Conservation (phyloP, 2,797 vertebrate species). For the Pangasius sanitwongsei region DNA sequence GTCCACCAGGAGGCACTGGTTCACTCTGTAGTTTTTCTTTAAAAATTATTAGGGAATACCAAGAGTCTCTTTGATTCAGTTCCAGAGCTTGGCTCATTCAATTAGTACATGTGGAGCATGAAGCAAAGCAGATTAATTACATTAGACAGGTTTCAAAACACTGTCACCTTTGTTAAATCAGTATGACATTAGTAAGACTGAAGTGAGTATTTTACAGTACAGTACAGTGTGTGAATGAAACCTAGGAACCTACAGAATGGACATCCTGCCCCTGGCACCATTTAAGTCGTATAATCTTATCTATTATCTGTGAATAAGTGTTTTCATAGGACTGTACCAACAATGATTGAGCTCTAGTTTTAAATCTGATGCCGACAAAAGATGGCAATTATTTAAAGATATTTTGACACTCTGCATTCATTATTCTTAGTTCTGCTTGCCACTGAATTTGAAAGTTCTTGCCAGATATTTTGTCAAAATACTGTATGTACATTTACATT, state of each 20-base stretch:
- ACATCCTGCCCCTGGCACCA: neutral
- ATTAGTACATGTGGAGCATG: conserved; percentile 57
- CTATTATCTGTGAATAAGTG: neutral
- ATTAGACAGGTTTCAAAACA: conserved; percentile 14
- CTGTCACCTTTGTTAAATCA: conserved; percentile 15
- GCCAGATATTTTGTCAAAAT: neutral
- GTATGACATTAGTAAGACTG: conserved; percentile 57
- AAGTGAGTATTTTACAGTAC: conserved; percentile 11
- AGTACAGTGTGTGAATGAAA: conserved; percentile 14
- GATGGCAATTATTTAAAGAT: neutral
- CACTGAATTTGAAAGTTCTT: neutral
- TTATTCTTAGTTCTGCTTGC: neutral
- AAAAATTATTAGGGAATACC: conserved; percentile 16
- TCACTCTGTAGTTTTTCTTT: neutral
- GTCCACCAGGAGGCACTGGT: conserved; percentile 29
- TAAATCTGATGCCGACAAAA: neutral
- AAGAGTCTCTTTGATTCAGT: neutral
- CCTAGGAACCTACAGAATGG: neutral
- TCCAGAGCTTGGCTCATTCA: conserved; percentile 61
- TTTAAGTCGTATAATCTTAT: neutral
- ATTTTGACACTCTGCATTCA: neutral
- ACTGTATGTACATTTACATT: conserved; percentile 16
- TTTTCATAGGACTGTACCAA: neutral
- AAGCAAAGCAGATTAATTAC: conserved; percentile 28
- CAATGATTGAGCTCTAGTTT: neutral